phyloP scores from a whole-genome alignment of 1,140 invertebrate genomes.

The Drosophila equinoxialis region DNA sequence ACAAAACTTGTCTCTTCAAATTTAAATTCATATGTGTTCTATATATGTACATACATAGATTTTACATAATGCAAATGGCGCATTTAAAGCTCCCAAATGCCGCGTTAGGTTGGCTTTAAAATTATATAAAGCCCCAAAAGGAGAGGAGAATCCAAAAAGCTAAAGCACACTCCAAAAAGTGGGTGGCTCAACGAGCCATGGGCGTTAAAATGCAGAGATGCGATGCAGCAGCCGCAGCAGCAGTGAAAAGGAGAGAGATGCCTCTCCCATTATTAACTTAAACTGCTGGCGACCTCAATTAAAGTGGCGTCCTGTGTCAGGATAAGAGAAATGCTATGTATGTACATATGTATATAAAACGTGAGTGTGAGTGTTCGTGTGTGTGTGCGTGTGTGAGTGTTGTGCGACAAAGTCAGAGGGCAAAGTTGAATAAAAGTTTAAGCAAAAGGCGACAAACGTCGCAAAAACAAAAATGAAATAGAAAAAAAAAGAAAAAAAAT shows the following conservation, averaged over 20 bases:
- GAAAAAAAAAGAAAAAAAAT: slow-evolving; percentile 39
- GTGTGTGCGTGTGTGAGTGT: not conserved
- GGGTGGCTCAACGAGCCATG: slow-evolving; percentile 54
- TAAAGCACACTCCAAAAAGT: slow-evolving; percentile 27
- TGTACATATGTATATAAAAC: slow-evolving; percentile 18
- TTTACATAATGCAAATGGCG: slow-evolving; percentile 53
- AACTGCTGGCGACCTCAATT: slow-evolving; percentile 80
- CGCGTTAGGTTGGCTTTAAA: slow-evolving; percentile 52
- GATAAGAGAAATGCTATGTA: slow-evolving; percentile 15
- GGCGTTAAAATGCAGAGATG: slow-evolving; percentile 40
- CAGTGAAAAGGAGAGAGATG: slow-evolving; percentile 18
- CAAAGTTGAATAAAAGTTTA: slow-evolving; percentile 80
- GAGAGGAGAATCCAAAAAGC: slow-evolving; percentile 23
- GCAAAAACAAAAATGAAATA: slow-evolving; percentile 24
- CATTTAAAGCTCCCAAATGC: slow-evolving; percentile 46
- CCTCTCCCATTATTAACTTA: slow-evolving; percentile 62
- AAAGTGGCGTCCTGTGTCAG: slow-evolving; percentile 51
- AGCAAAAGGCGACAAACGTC: slow-evolving; percentile 27
- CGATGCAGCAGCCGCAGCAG: slow-evolving; percentile 6
- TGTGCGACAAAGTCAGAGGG: slow-evolving; percentile 75
- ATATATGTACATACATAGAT: slow-evolving; percentile 9
- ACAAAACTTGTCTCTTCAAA: slow-evolving; percentile 5
- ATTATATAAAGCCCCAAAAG: slow-evolving; percentile 62
- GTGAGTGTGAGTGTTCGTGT: not conserved
- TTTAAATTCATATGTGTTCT: slow-evolving; percentile 42